Conservation (phyloP, 2,797 vertebrate species). For the Rachycentron canadum region DNA sequence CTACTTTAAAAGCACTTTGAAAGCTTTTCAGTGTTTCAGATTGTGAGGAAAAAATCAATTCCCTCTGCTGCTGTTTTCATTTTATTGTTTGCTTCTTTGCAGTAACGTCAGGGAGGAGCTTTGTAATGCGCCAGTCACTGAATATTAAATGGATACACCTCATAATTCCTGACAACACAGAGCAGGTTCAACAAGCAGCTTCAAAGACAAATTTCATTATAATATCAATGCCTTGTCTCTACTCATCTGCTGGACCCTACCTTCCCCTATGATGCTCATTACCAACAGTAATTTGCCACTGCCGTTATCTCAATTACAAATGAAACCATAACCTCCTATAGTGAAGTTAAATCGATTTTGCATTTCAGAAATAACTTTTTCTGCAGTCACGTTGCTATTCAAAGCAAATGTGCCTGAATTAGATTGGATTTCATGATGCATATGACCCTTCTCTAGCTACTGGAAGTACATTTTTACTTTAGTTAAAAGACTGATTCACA, state of each 20-base stretch:
- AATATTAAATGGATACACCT: constrained; percentile 32
- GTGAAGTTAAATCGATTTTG: constrained; percentile 51
- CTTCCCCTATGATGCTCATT: constrained; percentile 26
- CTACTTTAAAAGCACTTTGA: constrained; percentile 41
- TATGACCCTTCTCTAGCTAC: neutral
- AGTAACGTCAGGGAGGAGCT: constrained; percentile 7
- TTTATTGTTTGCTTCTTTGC: constrained; percentile 49
- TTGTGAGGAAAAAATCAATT: constrained; percentile 32
- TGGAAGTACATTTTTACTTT: constrained; percentile 8
- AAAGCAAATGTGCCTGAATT: constrained; percentile 3
- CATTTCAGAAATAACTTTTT: constrained; percentile 29
- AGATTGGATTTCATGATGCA: constrained; percentile 18
- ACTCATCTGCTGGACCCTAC: constrained; percentile 31
- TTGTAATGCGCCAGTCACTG: constrained; percentile 30
- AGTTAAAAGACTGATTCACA: neutral
- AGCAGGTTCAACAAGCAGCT: constrained; percentile 39
- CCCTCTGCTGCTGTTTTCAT: constrained; percentile 36
- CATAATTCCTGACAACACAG: constrained; percentile 24
- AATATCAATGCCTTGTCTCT: constrained; percentile 35
- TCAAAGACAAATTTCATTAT: constrained; percentile 40
- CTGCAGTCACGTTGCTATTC: constrained; percentile 9
- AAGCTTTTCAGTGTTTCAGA: constrained; percentile 27
- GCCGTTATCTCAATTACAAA: constrained; percentile 55
- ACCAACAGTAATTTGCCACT: constrained; percentile 40
- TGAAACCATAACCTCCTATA: constrained; percentile 34